These are phyloP conservation scores for Centropus bengalensis DNA, from an alignment of 2,113 vertebrate genomes.

Conservation along the genomic window DNA sequence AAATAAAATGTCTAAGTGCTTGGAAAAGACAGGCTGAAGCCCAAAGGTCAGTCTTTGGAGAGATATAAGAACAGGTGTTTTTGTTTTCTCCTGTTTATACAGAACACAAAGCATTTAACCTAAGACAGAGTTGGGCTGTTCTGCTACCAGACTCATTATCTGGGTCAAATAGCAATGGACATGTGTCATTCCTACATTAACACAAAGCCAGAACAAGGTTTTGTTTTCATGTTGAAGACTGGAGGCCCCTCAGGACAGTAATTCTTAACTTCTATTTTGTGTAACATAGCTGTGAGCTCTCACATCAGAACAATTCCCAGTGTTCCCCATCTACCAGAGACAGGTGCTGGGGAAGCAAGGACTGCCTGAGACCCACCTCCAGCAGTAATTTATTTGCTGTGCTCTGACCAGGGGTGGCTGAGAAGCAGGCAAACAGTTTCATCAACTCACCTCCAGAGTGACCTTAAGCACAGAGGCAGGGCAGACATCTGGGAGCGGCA, in stretches of 20 bases:
- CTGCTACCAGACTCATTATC: neutral
- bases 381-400: neutral
- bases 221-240: neutral
- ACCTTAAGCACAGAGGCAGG: conserved; percentile 1
- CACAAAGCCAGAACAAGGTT: neutral
- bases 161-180: neutral
- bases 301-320: neutral
- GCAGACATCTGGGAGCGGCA: conserved; percentile 9
- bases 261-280: neutral
- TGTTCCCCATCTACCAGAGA: neutral
- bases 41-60: neutral
- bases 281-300: neutral
- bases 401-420: neutral
- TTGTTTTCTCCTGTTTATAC: neutral
- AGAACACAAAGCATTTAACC: neutral
- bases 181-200: neutral
- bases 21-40: neutral
- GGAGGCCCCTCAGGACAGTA: neutral
- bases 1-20: neutral
- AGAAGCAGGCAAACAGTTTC: neutral
- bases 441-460: neutral
- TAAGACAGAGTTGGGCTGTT: neutral
- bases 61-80: neutral
- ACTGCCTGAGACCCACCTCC: neutral
- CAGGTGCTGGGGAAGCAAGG: neutral